Base-by-base conservation (phyloP, 2,113 vertebrate species). In the Brachypodius melanocephalos region DNA sequence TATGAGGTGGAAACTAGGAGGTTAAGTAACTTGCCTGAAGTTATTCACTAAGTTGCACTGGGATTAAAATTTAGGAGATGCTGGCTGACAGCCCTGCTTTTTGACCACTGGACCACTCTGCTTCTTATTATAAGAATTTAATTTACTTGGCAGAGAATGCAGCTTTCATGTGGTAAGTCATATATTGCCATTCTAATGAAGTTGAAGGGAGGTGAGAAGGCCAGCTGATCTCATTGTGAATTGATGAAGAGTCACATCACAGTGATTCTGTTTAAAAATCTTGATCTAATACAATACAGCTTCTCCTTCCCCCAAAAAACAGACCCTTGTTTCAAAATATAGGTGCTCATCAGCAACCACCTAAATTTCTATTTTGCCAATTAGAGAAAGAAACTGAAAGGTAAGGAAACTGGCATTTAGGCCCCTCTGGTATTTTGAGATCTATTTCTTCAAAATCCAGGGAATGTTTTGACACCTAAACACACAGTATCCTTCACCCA, bases 11-110 rank as follows among this genome's bases (percentile, higher is more conserved):
- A 92, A 97, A 97, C 72, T 89, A 89, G 74, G 22, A 96, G 89
- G 88, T 93, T 96, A 95, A 97, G 66, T 92, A 95, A 96, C 91
- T 93, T 87, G 94, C 92, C 92, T 89, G 83, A 92, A 97, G 92
- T 92, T 73, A 95, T 89, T 90, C 94, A 90, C 11, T 90, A 87
- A 78, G 77, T 90, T 94, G 48, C 66, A 81, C 10, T 61, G 69
- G 92, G 80, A 97, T 95, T 96, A 93, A 95, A 96, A 97, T 95
- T 95, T 89, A 93, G 86, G 83, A 95, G 80, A 59, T 95, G 45
- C 61, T 95, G 90, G 90, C 93, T 92, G 69, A 40, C 61, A 61
- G 93, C 76, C 91, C 52, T 85, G 25, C 17, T 78, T 84, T 95
- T 96, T 0, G 16, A 95, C 88, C 91, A 95, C 57, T 75, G 72